A percentile compares a stretch with the other conserved stretches of the same genome.
Conservation (phyloP, 2,888 invertebrate genomes). For the Synergus umbraculus region DNA sequence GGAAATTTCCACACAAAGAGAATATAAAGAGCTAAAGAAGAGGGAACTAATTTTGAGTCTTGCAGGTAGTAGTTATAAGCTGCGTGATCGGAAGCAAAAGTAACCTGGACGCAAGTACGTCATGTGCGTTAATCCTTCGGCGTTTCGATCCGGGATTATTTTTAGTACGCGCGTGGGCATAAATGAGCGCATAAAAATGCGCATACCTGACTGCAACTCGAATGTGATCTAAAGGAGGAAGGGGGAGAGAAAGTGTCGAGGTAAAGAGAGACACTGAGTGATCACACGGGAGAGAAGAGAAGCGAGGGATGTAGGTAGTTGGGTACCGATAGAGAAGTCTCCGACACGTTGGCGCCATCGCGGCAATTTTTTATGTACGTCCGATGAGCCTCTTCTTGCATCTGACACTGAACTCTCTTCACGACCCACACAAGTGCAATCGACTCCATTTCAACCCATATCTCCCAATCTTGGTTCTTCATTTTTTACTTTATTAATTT, state of each 20-base stretch:
- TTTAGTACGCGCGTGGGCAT: slow-evolving; percentile 68
- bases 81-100: slow-evolving; percentile 29
- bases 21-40: neutral
- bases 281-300: slow-evolving; percentile 28
- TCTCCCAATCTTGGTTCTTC: neutral
- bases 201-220: slow-evolving; percentile 59
- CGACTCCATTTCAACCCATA: slow-evolving; percentile 21
- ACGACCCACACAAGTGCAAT: slow-evolving; percentile 38
- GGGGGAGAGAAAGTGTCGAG: slow-evolving; percentile 50
- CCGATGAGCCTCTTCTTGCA: slow-evolving; percentile 23
- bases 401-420: slow-evolving; percentile 40
- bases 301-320: slow-evolving; percentile 5
- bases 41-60: neutral
- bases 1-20: neutral
- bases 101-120: neutral
- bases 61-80: slow-evolving; percentile 11
- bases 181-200: slow-evolving; percentile 70
- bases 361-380: slow-evolving; percentile 52
- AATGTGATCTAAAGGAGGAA: slow-evolving; percentile 35
- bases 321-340: slow-evolving; percentile 14
- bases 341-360: slow-evolving; percentile 56
- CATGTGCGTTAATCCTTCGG: slow-evolving; percentile 28
- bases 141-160: slow-evolving; percentile 64
- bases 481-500: slow-evolving; percentile 19
- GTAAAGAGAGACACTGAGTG: slow-evolving; percentile 31